Evolutionary conservation across 2,797 vertebrate species (phyloP).

Genomic region (Xiphophorus birchmanni): DNA sequence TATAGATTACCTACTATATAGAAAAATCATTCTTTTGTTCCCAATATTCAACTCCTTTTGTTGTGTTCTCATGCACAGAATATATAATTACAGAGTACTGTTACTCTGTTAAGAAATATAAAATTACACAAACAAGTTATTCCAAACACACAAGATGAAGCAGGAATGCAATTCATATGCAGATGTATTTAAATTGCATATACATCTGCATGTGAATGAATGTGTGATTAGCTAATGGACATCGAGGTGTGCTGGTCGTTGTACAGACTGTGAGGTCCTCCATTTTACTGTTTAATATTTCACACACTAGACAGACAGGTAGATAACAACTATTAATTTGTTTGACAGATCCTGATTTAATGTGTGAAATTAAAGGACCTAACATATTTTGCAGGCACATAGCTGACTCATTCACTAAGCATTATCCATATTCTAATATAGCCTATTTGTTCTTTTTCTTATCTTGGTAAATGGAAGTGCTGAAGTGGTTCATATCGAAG

Average conservation of each 20-base stretch:
- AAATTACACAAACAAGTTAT: neutral
- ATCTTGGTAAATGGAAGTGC: neutral
- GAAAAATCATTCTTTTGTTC: neutral
- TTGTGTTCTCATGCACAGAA: neutral
- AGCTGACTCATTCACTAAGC: constrained; percentile 2
- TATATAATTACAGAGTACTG: neutral
- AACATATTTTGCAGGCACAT: neutral
- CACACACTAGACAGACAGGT: neutral
- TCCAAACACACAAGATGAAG: neutral
- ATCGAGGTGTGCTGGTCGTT: neutral
- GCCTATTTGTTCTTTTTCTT: neutral
- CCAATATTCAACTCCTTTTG: neutral
- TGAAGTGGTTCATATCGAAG: constrained; percentile 1
- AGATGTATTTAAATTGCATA: neutral
- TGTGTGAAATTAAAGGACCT: neutral
- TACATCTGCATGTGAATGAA: neutral
- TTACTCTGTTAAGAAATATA: neutral
- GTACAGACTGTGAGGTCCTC: neutral
- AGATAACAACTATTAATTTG: neutral
- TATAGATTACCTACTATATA: neutral
- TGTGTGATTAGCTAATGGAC: neutral
- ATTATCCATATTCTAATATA: neutral
- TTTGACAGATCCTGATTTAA: neutral
- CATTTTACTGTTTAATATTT: neutral
- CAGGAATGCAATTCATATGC: neutral